Evolutionary conservation across 2,797 vertebrate species (phyloP), one percentile per base, ranked within the genome.

Genomic region (Hephaestus fuliginosus): DNA sequence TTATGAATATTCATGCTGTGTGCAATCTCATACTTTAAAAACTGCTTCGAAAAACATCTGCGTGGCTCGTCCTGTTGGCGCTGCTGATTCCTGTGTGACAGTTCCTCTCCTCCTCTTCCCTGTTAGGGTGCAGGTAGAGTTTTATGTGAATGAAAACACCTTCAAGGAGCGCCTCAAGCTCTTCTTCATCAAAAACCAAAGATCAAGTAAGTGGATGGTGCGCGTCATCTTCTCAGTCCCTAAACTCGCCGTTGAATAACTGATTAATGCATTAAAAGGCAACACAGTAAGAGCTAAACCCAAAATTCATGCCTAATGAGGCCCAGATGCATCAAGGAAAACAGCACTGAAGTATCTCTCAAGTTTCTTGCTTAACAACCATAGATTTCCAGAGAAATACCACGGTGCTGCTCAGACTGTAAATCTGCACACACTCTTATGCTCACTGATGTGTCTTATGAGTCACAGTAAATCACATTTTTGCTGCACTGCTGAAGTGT

Each of bases 101-200:
- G 5, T 65, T 61, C 5, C 7, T 66, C 13, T 82, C 51, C 36
- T 25, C 70, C 51, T 81, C 52, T 33, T 87, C 56, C 25, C 58
- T 70, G 41, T 71, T 30, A 99, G 97, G 96, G 98, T 99, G 61
- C 97, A 99, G 91, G 97, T 99, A 0, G 98, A 99, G 91, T 99
- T 99, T 94, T 99, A 98, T 1, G 98, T 99, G 78, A 99, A 99
- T 0, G 98, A 99, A 82, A 99, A 99, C 93, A 99, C 98, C 52
- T 98, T 98, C 93, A 99, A 99, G 92, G 98, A 99, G 89, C 95
- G 97, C 0, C 96, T 99, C 70, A 99, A 99, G 86, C 96, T 99
- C 13, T 99, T 98, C 94, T 99, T 99, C 95, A 99, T 99, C 93
- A 99, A 98, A 91, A 99, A 99, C 96, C 98, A 99, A 93, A 96